Base-by-base conservation (phyloP, 2,113 vertebrate species). In the Pitta sordida region DNA sequence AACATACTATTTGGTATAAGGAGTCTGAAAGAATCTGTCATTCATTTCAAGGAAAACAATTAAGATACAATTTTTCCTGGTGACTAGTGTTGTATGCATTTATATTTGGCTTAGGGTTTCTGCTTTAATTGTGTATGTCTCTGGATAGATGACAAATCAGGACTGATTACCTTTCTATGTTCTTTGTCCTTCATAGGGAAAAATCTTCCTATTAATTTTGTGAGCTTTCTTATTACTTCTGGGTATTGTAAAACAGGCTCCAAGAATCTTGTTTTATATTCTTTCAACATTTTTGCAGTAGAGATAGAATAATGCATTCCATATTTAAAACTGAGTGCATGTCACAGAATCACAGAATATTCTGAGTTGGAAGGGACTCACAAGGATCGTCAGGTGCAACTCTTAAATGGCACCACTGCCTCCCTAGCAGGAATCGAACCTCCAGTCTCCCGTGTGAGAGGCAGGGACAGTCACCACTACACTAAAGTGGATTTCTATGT, bases 81-180 rank as follows among this genome's bases (percentile, higher is more conserved):
- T 55, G 13, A 15, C 49, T 71, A 60, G 17, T 32, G 37, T 6
- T 49, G 5, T 52, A 7, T n/a, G 14, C 3, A 1, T 64, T 78
- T 68, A 53, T 14, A 22, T 41, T 74, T 5, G 4, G 0, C 0
- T n/a, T n/a, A 41, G 39, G 0, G 0, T 3, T 43, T 65, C 36
- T 65, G 6, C 30, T 91, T 85, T 79, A 68, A 49, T 58, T 80
- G 15, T 5, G 4, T 39, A 7, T 58, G 2, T 44, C 34, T 71
- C 34, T 83, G 5, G 32, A 43, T 41, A n/a, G 23, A 53, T 49
- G 19, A 37, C 41, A 74, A 41, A 18, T 73, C 37, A 83, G 30
- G 17, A 53, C 15, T 71, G 12, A 41, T 46, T 63, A 11, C 74
- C 29, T 70, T 58, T 79, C 60, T 69, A 13, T 55, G 24, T 36